These are phyloP conservation scores for Synanthedon formicaeformis DNA, from an alignment of 2,888 invertebrate genomes.

Conservation along the genomic window DNA sequence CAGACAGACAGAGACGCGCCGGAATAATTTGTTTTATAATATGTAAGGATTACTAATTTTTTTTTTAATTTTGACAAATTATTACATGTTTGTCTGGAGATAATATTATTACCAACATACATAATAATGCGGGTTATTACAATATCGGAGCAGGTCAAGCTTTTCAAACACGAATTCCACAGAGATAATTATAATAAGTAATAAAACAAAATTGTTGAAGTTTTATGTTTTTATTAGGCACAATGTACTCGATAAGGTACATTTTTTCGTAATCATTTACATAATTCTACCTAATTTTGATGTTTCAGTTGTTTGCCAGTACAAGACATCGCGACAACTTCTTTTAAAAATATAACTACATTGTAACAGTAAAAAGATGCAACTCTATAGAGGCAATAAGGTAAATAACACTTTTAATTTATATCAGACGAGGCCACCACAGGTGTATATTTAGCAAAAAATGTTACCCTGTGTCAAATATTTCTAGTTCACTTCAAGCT, in stretches of 20 bases:
- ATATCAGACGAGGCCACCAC: constrained; percentile 26
- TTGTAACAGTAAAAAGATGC: too few relatives aligned
- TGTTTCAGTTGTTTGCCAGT: too few relatives aligned
- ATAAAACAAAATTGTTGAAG: background rate
- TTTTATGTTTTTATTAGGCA: background rate
- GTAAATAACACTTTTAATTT: too few relatives aligned
- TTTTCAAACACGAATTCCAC: background rate
- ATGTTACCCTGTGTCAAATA: constrained; percentile 47
- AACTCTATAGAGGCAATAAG: too few relatives aligned
- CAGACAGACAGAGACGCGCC: too few relatives aligned
- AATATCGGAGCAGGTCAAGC: constrained; percentile 35
- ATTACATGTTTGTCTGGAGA: background rate
- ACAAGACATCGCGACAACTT: too few relatives aligned
- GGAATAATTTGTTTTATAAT: too few relatives aligned
- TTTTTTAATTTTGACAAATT: background rate
- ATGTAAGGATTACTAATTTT: too few relatives aligned
- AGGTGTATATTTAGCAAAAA: constrained; percentile 49
- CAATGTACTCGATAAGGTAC: too few relatives aligned
- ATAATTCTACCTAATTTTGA: too few relatives aligned
- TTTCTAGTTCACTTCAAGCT: constrained; percentile 13
- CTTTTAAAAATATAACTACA: too few relatives aligned
- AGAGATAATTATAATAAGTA: background rate
- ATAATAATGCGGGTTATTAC: constrained; percentile 42
- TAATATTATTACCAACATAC: background rate
- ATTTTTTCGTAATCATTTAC: too few relatives aligned